phyloP scores from a whole-genome alignment of 2,797 vertebrate genomes.

The Dermochelys coriacea region DNA sequence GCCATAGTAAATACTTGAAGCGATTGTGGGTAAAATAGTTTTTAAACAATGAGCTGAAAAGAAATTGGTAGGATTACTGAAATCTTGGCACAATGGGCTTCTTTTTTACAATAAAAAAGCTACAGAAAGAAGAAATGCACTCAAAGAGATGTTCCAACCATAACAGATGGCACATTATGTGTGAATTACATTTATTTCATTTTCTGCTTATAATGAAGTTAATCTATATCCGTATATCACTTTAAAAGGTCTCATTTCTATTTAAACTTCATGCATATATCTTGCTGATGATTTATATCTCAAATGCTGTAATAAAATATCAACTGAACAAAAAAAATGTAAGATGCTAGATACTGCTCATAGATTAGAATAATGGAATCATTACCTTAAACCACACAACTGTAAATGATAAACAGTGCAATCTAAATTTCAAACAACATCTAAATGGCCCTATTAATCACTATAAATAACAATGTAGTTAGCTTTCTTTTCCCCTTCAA shows the following conservation, averaged over 20 bases:
- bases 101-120: conserved; percentile 65
- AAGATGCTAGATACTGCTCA: conserved; percentile 73
- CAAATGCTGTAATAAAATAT: conserved; percentile 77
- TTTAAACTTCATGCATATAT: conserved; percentile 75
- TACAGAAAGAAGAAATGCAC: conserved; percentile 58
- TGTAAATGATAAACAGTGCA: conserved; percentile 87
- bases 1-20: conserved; percentile 63
- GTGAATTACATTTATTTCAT: conserved; percentile 78
- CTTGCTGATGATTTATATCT: conserved; percentile 76
- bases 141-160: conserved; percentile 72
- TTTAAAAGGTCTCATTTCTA: conserved; percentile 79
- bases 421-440: conserved; percentile 82
- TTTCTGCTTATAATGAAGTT: conserved; percentile 77
- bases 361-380: conserved; percentile 84
- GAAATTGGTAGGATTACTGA: conserved; percentile 55
- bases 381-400: conserved; percentile 83
- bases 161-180: conserved; percentile 78
- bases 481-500: conserved; percentile 75
- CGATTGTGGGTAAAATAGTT: conserved; percentile 69
- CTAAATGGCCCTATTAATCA: conserved; percentile 85
- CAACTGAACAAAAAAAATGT: conserved; percentile 74
- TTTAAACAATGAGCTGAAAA: conserved; percentile 74
- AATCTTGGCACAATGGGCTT: conserved; percentile 62
- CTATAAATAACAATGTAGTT: conserved; percentile 76
- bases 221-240: conserved; percentile 77